Conservation (phyloP, 2,888 invertebrate genomes). For the Anarsia innoxiella region DNA sequence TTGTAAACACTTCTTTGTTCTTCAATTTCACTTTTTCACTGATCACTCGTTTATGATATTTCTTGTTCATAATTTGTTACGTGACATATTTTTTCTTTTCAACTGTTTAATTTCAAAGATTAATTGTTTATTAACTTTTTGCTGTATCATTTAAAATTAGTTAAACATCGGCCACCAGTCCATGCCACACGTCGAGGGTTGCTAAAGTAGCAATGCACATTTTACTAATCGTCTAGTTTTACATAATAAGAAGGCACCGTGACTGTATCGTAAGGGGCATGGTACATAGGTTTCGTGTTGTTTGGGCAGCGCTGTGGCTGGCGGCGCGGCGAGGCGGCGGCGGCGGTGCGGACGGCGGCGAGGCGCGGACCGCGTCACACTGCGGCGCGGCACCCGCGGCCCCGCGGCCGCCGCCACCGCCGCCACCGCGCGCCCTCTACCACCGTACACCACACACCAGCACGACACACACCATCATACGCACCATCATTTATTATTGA, state of each 20-base stretch:
- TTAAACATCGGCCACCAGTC: too few relatives aligned
- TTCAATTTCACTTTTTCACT: too few relatives aligned
- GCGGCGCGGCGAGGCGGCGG: slow-evolving; percentile 16
- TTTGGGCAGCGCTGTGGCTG: slow-evolving; percentile 19
- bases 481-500: slow-evolving; percentile 65
- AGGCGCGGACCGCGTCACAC: slow-evolving; percentile 61
- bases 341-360: slow-evolving; percentile 36
- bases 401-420: slow-evolving; percentile 26
- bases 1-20: slow-evolving; percentile 60
- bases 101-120: too few relatives aligned
- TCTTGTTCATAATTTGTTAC: too few relatives aligned
- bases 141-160: too few relatives aligned
- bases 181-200: too few relatives aligned
- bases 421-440: slow-evolving; percentile 30
- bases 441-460: slow-evolving; percentile 11
- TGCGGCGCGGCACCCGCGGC: slow-evolving; percentile 48
- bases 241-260: slow-evolving; percentile 48
- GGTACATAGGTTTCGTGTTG: slow-evolving; percentile 32
- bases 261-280: slow-evolving; percentile 25
- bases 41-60: too few relatives aligned
- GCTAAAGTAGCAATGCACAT: too few relatives aligned
- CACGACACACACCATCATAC: slow-evolving; percentile 31
- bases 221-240: slow-evolving; percentile 12
- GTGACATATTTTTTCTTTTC: too few relatives aligned
- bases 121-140: too few relatives aligned